Evolutionary conservation across 1,140 invertebrate species (phyloP), one percentile per base, ranked within the genome.

Genomic region (Bombus huntii): DNA sequence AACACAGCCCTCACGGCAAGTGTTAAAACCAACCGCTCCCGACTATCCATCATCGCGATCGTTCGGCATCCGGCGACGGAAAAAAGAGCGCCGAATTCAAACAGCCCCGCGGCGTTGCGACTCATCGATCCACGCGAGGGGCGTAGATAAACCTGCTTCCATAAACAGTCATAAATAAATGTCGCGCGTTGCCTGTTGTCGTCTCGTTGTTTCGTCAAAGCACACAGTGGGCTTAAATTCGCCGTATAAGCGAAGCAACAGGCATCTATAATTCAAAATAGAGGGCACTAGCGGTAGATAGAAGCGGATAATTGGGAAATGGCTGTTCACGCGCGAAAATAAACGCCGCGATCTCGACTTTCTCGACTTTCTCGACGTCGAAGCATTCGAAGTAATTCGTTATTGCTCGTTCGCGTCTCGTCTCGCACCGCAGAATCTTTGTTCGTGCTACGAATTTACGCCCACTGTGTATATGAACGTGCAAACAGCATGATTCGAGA

Each of bases 21-120:
- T 68, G 77, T 68, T 79, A 68, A 79, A 79, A 79, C 79, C 47
- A 37, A 71, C 34, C 44, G 66, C 34, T 47, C 18, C 79, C 44
- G 37, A 66, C 39, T 47, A 81, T 81, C 79, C 37, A 79, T 79
- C 62, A 81, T 57, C 34, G 66, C 79, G 65, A 44, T 68, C 44
- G 25, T 34, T 39, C 12, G 31, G 1, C 15, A 28, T 22, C 65
- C 62, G 66, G 22, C 12, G 42, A 70, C 68, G 59, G 28, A 9
- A 25, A n/a, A 53, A 72, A 72, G 28, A 13, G 28, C 47, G 31
- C 68, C 66, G 47, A 81, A 81, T 70, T 81, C 66, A 81, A 81
- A 81, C 79, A 81, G 9, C 68, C 79, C 68, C 68, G 79, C 66
- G 79, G 78, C 78, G 78, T 3, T 25, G 18, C 72, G 37, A n/a